These are phyloP conservation scores for Ectobius pallidus DNA, from an alignment of 2,888 invertebrate genomes.

Conservation along the genomic window DNA sequence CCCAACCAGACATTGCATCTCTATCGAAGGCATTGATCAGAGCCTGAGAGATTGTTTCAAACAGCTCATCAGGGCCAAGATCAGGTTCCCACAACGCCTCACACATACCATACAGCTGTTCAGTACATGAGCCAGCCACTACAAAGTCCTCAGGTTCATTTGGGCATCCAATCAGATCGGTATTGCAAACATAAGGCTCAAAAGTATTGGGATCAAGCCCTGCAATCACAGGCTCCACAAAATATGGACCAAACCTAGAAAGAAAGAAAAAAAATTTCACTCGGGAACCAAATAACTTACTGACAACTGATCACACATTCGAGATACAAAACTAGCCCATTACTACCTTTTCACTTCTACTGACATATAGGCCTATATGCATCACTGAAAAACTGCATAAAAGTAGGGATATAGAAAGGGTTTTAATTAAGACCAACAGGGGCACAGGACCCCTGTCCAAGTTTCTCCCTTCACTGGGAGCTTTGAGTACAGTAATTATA, in stretches of 20 bases:
- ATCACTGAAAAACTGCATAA: too few relatives aligned
- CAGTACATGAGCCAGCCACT: conserved; percentile 92
- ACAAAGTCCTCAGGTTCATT: conserved; percentile 95
- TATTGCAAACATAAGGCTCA: conserved; percentile 89
- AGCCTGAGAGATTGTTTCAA: conserved; percentile 96
- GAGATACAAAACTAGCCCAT: too few relatives aligned
- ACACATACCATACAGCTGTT: conserved; percentile 93
- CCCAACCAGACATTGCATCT: conserved; percentile 98
- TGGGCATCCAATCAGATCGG: conserved; percentile 94
- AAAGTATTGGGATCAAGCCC: conserved; percentile 85
- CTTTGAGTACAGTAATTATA: too few relatives aligned
- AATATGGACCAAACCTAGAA: conserved; percentile 85
- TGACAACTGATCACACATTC: conserved; percentile 64
- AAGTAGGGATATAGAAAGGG: too few relatives aligned
- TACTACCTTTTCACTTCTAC: too few relatives aligned
- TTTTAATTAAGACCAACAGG: too few relatives aligned
- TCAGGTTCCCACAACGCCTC: conserved; percentile 94
- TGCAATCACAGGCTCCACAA: conserved; percentile 94
- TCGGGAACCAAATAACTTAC: background rate
- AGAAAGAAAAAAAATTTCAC: background rate
- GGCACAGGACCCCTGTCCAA: too few relatives aligned
- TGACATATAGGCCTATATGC: too few relatives aligned
- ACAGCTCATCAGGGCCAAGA: conserved; percentile 88
- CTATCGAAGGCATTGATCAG: conserved; percentile 95
- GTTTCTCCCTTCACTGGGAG: too few relatives aligned